phyloP scores from a whole-genome alignment of 2,113 vertebrate genomes.

The Hemiscyllium ocellatum region DNA sequence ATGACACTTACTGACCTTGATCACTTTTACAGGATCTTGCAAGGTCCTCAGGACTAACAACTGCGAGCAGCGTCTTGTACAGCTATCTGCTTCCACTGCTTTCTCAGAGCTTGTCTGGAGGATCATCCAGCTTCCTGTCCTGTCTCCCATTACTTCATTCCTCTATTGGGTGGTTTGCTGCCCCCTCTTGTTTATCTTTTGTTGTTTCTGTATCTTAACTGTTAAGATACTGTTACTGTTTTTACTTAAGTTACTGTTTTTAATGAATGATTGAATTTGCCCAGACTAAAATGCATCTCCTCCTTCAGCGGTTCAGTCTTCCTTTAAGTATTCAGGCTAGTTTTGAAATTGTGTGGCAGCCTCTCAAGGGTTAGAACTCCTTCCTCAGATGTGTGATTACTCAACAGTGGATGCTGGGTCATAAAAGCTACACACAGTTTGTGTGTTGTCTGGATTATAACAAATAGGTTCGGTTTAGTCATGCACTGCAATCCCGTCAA shows the following conservation, averaged over 20 bases:
- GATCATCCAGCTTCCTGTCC: background rate
- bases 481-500: too few species aligned
- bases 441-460: background rate
- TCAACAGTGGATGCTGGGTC: background rate
- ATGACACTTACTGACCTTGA: background rate
- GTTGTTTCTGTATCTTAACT: too few species aligned
- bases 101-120: background rate
- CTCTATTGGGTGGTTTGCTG: background rate
- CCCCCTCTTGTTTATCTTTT: background rate
- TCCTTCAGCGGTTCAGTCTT: background rate
- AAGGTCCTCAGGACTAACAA: background rate
- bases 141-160: background rate
- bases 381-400: background rate
- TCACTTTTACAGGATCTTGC: background rate
- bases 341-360: background rate
- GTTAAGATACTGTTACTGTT: too few species aligned
- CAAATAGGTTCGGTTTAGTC: background rate
- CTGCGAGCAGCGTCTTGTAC: background rate
- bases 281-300: background rate
- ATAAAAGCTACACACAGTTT: background rate
- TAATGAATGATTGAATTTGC: background rate
- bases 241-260: too few species aligned
- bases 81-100: background rate
- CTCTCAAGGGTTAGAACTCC: background rate
- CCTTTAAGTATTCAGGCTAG: background rate